Percentiles rank a stretch among this genome's conserved stretches.
phyloP scores from a whole-genome alignment of 1,140 invertebrate species.

The Gryllus bimaculatus region DNA sequence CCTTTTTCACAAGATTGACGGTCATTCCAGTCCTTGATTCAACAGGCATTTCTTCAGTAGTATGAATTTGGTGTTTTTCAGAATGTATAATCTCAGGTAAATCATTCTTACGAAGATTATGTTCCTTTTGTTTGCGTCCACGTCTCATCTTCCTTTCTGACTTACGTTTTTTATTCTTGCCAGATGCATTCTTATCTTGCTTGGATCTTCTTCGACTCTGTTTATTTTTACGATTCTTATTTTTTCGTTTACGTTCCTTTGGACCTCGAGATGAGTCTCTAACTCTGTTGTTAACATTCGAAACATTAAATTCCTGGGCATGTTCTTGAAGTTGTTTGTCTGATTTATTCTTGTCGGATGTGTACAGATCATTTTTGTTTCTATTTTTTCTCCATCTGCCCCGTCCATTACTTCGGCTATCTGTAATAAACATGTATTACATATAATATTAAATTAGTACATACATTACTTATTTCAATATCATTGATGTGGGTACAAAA shows the following conservation, averaged over 20 bases:
- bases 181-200: background rate
- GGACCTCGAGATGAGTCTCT: background rate
- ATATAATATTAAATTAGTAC: background rate
- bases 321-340: background rate
- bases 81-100: background rate
- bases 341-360: background rate
- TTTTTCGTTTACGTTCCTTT: background rate
- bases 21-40: background rate
- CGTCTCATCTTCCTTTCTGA: background rate
- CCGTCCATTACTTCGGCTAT: background rate
- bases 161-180: background rate
- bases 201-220: background rate
- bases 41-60: background rate
- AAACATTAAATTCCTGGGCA: background rate
- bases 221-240: background rate
- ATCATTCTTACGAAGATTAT: background rate
- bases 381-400: background rate
- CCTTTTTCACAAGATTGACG: background rate
- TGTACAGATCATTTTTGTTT: background rate
- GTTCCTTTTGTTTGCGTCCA: background rate
- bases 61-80: background rate
- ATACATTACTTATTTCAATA: background rate
- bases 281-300: background rate
- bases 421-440: background rate
- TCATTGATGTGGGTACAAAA: background rate